phyloP scores from a whole-genome alignment of 2,888 invertebrate genomes.

The Drosophila quinaria region DNA sequence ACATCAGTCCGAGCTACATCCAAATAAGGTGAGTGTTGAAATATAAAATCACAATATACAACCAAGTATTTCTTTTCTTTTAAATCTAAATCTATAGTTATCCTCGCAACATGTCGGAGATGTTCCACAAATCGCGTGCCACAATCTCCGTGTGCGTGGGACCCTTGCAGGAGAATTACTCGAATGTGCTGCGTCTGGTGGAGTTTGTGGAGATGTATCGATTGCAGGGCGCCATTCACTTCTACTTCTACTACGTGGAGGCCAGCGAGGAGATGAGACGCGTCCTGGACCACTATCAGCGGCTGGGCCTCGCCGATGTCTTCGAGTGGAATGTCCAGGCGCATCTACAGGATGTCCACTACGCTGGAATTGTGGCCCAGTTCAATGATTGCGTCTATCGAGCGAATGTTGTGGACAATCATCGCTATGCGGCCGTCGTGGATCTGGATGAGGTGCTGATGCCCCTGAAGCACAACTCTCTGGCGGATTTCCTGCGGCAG shows the following conservation, averaged over 20 bases:
- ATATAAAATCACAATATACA: fast-evolving
- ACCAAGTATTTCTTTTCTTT: not conserved
- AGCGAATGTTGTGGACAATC: conserved; percentile 90
- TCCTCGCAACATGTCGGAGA: conserved; percentile 74
- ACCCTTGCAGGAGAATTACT: conserved; percentile 85
- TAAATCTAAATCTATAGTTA: conserved; percentile 56
- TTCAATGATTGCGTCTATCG: conserved; percentile 96
- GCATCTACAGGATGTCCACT: conserved; percentile 84
- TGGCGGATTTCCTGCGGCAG: conserved; percentile 86
- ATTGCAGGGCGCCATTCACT: conserved; percentile 85
- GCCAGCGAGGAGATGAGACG: conserved; percentile 82
- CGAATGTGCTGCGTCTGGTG: conserved; percentile 85
- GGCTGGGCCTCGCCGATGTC: conserved; percentile 80
- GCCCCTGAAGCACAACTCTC: conserved; percentile 91
- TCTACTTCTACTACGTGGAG: conserved; percentile 86
- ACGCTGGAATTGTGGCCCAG: conserved; percentile 94
- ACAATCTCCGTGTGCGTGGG: conserved; percentile 85
- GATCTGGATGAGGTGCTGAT: conserved; percentile 95
- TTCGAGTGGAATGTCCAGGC: conserved; percentile 85
- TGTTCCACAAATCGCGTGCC: conserved; percentile 74
- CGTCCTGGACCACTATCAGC: conserved; percentile 84
- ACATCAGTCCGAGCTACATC: conserved; percentile 82
- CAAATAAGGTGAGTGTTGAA: conserved; percentile 78
- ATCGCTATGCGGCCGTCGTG: conserved; percentile 92
- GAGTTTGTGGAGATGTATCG: conserved; percentile 87